Base-by-base conservation (phyloP, 2,797 vertebrate genomes). In the Dendrocincla tyrannina region DNA sequence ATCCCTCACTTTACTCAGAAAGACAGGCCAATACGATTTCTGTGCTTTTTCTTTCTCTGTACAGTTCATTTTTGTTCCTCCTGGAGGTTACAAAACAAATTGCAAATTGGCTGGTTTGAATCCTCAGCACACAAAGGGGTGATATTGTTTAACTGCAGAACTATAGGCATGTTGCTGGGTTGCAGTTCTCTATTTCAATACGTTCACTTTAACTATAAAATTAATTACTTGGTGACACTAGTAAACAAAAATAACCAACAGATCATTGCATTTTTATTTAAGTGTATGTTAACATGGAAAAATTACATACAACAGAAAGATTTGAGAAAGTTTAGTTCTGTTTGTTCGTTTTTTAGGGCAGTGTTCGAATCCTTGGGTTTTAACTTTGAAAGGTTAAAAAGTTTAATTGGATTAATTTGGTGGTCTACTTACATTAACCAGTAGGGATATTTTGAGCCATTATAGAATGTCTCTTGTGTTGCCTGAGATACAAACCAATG, bases 361-460 rank as follows among this genome's bases (percentile, higher is more conserved):
- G 33, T 35, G 35, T 19, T 56, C 46, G 64, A 56, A 85, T 69
- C 25, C 41, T 55, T 66, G 10, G 3, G 1, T 84, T 95, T 91
- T 73, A 88, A 80, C 64, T 91, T 19, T 39, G 35, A 80, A 62
- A 86, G 41, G 47, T 52, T 89, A 89, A 47, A n/a, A 86, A 79
- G 42, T 84, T 89, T 93, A 83, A 89, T 35, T 90, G 69, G 47
- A 91, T 77, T 84, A 72, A 88, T 81, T 78, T 82, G 41, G 62
- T 78, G 47, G 55, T 91, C 66, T 92, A 81, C 75, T 95, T 85
- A 72, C 56, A 75, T 81, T 88, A 85, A 62, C 56, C 64, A 58
- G 64, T 8, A 79, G 79, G 47, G 47, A 84, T 56, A 88, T 81
- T 91, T 69, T 88, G 69, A 91, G 79, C n/a, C 68, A 70, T 58